Evolutionary conservation across 2,888 invertebrate species (phyloP).

Genomic region (Melieria crassipennis): DNA sequence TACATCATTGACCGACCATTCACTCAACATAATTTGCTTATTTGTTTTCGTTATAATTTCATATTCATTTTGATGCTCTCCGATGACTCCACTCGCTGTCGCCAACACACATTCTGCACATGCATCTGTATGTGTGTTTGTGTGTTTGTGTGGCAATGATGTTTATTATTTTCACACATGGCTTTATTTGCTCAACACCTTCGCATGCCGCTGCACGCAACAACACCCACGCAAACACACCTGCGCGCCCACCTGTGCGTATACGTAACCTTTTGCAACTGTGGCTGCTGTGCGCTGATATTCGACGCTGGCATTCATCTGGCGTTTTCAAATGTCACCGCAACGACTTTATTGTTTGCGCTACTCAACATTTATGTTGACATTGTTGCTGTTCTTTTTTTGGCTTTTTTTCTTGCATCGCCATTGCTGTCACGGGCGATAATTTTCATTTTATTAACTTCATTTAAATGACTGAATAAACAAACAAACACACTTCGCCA

Average conservation of each 20-base stretch:
- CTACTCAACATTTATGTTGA: not conserved
- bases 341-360: not conserved
- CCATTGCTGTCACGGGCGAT: no score
- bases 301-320: no score
- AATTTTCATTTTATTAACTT: no score
- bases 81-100: slow-evolving; percentile 27
- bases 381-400: not conserved
- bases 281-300: not conserved
- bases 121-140: no score
- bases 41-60: slow-evolving; percentile 23
- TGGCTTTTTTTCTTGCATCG: not conserved
- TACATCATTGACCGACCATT: no score
- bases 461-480: no score
- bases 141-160: slow-evolving; percentile 35
- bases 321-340: not conserved
- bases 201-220: slow-evolving; percentile 8
- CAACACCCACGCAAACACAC: slow-evolving; percentile 39
- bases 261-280: not conserved
- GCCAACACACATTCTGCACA: not conserved
- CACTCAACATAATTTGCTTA: slow-evolving; percentile 15
- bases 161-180: slow-evolving; percentile 25
- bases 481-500: no score
- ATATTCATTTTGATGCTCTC: slow-evolving; percentile 12
- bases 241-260: slow-evolving; percentile 10
- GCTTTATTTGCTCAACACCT: slow-evolving; percentile 30